Evolutionary conservation across 1,140 invertebrate species (phyloP).

Genomic region (Calosoma granatense): DNA sequence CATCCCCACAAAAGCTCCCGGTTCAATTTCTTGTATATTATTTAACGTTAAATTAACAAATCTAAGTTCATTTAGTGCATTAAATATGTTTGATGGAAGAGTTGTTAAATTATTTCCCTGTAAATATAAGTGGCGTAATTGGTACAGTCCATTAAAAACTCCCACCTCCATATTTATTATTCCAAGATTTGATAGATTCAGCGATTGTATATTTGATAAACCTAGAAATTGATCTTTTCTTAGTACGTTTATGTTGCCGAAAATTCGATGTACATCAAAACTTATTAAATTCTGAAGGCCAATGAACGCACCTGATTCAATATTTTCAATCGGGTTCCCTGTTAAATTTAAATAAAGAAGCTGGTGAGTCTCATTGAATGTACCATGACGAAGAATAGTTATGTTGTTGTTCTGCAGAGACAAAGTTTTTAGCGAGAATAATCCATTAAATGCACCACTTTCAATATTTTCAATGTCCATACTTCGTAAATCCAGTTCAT

Average conservation of each 20-base stretch:
- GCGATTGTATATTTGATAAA: neutral
- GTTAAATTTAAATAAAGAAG: neutral
- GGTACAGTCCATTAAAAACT: neutral
- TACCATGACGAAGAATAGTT: neutral
- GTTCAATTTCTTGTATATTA: no score
- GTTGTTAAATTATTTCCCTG: neutral
- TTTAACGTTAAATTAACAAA: no score
- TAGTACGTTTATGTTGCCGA: neutral
- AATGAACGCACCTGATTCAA: neutral
- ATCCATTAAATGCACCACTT: neutral
- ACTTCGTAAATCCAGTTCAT: neutral
- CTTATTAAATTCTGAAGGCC: neutral
- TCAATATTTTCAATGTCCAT: neutral
- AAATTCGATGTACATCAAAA: neutral
- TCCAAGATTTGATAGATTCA: neutral
- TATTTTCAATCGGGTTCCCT: neutral
- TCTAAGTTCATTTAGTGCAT: no score
- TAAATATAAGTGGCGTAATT: neutral
- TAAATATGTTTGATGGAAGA: neutral
- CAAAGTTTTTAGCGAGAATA: neutral
- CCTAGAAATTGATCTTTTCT: neutral
- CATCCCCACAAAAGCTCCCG: no score
- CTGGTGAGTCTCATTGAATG: neutral
- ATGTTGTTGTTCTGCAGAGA: neutral
- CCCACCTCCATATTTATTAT: neutral